A percentile compares a stretch with the other conserved stretches of the same genome.
These are phyloP conservation scores for Chrysotoxum bicinctum DNA, from an alignment of 2,888 invertebrate genomes.

Conservation along the genomic window DNA sequence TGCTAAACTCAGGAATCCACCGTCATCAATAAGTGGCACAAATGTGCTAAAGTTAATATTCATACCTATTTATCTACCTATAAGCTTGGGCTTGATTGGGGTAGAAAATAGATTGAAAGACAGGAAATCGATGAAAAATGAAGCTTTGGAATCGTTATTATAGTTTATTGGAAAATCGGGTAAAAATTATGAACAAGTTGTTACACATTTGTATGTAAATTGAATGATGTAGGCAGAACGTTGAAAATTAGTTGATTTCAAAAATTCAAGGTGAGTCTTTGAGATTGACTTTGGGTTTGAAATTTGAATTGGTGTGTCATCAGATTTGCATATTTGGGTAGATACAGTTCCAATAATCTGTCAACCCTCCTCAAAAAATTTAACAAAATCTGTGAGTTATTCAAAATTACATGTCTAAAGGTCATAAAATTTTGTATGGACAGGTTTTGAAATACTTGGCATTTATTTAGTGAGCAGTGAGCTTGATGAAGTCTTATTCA, in stretches of 20 bases:
- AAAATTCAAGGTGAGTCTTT: not conserved
- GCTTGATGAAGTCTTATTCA: too few species aligned
- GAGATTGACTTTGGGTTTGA: not conserved
- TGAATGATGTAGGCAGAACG: not conserved
- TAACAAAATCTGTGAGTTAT: not conserved
- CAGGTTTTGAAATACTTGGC: too few species aligned
- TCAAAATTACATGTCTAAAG: not conserved
- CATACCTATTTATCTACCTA: not conserved
- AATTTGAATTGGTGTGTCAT: not conserved
- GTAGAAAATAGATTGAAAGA: constrained; percentile 40
- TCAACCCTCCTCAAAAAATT: not conserved
- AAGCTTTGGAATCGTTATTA: constrained; percentile 1
- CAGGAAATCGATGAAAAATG: constrained; percentile 55
- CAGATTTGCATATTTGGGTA: not conserved
- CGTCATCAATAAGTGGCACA: constrained; percentile 16
- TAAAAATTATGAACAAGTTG: constrained; percentile 11
- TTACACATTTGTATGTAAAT: not conserved
- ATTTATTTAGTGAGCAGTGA: too few species aligned
- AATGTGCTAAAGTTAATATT: constrained; percentile 29
- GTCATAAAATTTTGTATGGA: not conserved
- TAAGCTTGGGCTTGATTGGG: constrained; percentile 13
- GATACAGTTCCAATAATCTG: not conserved
- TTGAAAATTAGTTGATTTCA: constrained; percentile 5
- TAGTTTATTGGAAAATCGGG: constrained; percentile 11
- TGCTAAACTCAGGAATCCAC: too few species aligned